A percentile compares a stretch with the other conserved stretches of the same genome.
phyloP scores from a whole-genome alignment of 2,888 invertebrate genomes.

The Yponomeuta evonymella region DNA sequence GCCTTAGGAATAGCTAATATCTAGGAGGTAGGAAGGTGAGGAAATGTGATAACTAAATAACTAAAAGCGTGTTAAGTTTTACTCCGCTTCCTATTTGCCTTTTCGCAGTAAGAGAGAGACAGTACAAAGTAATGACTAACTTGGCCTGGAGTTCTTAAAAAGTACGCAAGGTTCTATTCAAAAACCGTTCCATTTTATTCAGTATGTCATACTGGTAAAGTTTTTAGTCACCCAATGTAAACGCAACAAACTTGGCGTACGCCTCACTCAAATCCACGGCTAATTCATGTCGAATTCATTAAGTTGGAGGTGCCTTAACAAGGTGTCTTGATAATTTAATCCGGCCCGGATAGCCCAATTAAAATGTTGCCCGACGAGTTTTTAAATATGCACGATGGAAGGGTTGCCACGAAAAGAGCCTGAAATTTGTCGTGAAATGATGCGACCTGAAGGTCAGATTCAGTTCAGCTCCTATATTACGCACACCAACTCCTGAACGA shows the following conservation, averaged over 20 bases:
- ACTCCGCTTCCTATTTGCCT: too few species aligned
- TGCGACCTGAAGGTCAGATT: background rate
- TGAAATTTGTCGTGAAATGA: conserved; percentile 52
- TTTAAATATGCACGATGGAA: conserved; percentile 69
- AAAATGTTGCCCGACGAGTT: conserved; percentile 72
- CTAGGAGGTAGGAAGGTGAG: too few species aligned
- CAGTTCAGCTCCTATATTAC: background rate
- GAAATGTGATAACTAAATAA: too few species aligned
- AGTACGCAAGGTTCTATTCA: too few species aligned
- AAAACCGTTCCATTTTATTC: background rate
- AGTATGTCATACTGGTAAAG: background rate
- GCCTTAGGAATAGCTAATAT: too few species aligned
- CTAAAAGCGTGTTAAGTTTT: too few species aligned
- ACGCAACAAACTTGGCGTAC: background rate
- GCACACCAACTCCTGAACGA: too few species aligned
- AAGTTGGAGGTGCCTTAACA: conserved; percentile 66
- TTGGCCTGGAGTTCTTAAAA: too few species aligned
- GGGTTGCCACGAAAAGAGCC: conserved; percentile 54
- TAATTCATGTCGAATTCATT: conserved; percentile 73
- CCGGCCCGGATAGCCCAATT: conserved; percentile 72
- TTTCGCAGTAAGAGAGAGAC: too few species aligned
- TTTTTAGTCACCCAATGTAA: background rate
- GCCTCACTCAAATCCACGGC: conserved; percentile 31
- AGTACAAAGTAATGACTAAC: too few species aligned
- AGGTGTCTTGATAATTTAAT: conserved; percentile 77